Evolutionary conservation across 1,140 invertebrate species (phyloP), one percentile per base, ranked within the genome.

Genomic region (Chionoecetes opilio): DNA sequence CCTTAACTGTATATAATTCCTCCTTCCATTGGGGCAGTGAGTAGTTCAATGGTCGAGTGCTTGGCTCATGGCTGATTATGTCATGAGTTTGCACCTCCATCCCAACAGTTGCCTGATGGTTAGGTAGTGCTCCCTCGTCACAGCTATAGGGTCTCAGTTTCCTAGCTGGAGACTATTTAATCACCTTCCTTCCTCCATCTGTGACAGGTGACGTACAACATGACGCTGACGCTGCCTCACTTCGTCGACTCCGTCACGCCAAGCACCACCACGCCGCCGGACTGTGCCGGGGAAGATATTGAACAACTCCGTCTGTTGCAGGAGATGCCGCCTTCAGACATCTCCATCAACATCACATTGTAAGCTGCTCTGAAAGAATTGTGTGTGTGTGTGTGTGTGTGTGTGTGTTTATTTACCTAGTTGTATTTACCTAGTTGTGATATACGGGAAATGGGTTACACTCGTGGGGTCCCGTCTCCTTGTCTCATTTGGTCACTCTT

Each of bases 151-250:
- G 21, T 17, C 46, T 53, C 46, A 53, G 8, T 17, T 17, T 53
- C 46, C 0, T 3, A 3, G 21, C 46, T 53, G 46, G 11, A 53
- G 11, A 17, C 11, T 11, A 53, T n/a, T n/a, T n/a, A n/a, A 53
- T 26, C 34, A 29, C 29, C 89, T 31, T 17, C 8, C 11, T 84
- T 82, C 82, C 34, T 6, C n/a, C 82, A n/a, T 6, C n/a, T 26
- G 17, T 3, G 2, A 17, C 84, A 93, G 92, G 82, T 93, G 84
- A 34, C 38, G 38, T 93, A 93, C 92, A 85, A 87, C 84, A 38
- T 93, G 31, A 87, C 92, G 3, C 14, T 93, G 38, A 86, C 92
- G 9, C n/a, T 93, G 1, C 91, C 91, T 0, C 9, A 38, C 75
- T n/a, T 38, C 46, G 21, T 82, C 17, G 63, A 31, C 35, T 35